Percentiles rank a stretch among this genome's conserved stretches.
Evolutionary conservation across 2,888 invertebrate species (phyloP).

Genomic region (Pseudococcus longispinus): DNA sequence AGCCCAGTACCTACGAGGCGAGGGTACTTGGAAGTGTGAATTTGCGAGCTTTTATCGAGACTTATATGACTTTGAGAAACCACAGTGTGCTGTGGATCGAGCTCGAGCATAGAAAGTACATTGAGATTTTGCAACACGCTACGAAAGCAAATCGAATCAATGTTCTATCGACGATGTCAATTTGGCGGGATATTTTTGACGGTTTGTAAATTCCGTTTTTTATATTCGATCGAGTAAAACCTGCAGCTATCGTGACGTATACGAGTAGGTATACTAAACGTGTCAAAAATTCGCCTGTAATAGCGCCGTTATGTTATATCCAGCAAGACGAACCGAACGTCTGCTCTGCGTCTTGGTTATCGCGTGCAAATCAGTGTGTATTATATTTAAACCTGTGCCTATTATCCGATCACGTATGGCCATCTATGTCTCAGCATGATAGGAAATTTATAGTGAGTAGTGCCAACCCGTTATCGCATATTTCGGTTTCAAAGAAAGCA

Average conservation of each 20-base stretch:
- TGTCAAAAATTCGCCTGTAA: constrained; percentile 20
- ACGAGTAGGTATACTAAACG: not conserved
- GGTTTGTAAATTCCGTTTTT: not conserved
- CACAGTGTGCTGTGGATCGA: not conserved
- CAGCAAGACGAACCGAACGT: not conserved
- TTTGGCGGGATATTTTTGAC: constrained; percentile 5
- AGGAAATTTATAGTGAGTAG: not conserved
- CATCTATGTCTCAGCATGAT: constrained; percentile 15
- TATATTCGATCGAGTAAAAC: not conserved
- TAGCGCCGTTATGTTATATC: not conserved
- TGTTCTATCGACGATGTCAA: not conserved
- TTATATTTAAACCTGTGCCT: not conserved
- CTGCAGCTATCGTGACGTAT: not conserved
- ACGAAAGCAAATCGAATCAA: not conserved
- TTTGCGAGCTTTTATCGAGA: not conserved
- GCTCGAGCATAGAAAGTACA: not conserved
- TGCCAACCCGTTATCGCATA: constrained; percentile 17
- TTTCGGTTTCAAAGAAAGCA: not conserved
- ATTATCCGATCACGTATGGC: constrained; percentile 20
- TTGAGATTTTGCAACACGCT: not conserved
- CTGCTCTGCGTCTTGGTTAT: not conserved
- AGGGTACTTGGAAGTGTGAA: not conserved
- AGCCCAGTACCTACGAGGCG: not conserved
- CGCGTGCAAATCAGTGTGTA: constrained; percentile 19
- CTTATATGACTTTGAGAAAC: not conserved